Base-by-base conservation (phyloP, 1,140 invertebrate genomes). In the Aphis gossypii region DNA sequence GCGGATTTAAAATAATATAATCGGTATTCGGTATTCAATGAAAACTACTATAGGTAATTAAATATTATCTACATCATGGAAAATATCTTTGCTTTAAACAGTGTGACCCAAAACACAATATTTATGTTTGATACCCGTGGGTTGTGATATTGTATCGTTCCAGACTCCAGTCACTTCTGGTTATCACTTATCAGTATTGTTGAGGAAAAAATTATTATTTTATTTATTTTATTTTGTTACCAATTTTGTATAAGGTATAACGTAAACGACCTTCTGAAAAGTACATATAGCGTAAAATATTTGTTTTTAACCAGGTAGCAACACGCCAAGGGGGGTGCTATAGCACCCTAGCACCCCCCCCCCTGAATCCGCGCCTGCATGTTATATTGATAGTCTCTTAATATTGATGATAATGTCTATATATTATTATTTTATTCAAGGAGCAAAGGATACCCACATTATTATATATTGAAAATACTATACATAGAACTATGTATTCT, bases 181-280 rank as follows among this genome's bases (percentile, higher is more conserved):
- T 82, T 82, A 38, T 82, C 35, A 82, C 35, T 82, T 82, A 38
- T 82, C 76, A 82, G 76, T 82, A 82, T 82, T 82, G 76, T 35
- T 82, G 76, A 82, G 76, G n/a, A 82, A 82, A 82, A 38, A 82
- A 38, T 38, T 38, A 18, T 82, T 82, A 82, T 56, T 21, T 21
- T 82, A 82, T 20, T 83, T 7, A 0, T 41, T 83, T 83, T 83
- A 5, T 83, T 83, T 83, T 83, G 21, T 83, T 38, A 83, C 35
- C 82, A 41, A 83, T 83, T 83, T 83, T 41, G 35, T 35, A 35
- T 35, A 35, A 35, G 35, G 82, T 83, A 38, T 83, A 41, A 83
- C 82, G 82, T 83, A 83, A 20, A 20, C 82, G 82, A 21, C 82
- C 82, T 35, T 23, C n/a, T 21, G 82, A 83, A 83, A 83, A 83